Percentiles rank a stretch among this genome's conserved stretches.
phyloP scores from a whole-genome alignment of 2,888 invertebrate species.

The Mellilla xanthometata region DNA sequence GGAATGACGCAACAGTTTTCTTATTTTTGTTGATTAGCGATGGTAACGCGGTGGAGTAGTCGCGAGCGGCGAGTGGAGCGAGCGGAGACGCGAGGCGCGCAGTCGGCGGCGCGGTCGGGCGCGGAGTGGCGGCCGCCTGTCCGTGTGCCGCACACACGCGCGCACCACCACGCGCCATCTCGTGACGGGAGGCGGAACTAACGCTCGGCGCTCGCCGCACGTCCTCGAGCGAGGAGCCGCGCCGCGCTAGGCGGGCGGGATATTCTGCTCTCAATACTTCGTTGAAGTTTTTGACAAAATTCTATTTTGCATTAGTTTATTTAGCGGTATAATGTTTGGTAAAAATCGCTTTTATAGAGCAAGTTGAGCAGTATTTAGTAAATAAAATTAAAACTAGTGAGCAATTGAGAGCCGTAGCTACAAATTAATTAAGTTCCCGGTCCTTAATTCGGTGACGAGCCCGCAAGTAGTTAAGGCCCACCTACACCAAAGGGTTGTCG shows the following conservation, averaged over 20 bases:
- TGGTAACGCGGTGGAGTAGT: conserved; percentile 51
- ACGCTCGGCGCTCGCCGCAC: conserved; percentile 31
- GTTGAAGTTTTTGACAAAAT: too few relatives aligned
- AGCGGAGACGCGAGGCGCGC: conserved; percentile 67
- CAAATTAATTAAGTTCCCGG: conserved; percentile 23
- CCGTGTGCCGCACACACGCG: conserved; percentile 72
- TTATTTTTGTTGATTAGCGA: conserved; percentile 47
- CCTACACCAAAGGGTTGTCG: conserved; percentile 59
- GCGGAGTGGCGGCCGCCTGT: conserved; percentile 74
- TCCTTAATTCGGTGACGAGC: conserved; percentile 15
- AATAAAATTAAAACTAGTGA: not conserved
- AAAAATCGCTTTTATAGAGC: too few relatives aligned
- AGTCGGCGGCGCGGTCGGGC: conserved; percentile 75
- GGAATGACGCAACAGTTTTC: conserved; percentile 55
- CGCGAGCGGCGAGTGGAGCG: conserved; percentile 64
- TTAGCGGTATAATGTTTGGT: too few relatives aligned
- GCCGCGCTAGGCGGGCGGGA: conserved; percentile 56
- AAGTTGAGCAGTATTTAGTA: too few relatives aligned
- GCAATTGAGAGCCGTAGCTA: conserved; percentile 1
- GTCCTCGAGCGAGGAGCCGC: conserved; percentile 35
- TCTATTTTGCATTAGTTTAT: too few relatives aligned
- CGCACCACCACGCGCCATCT: conserved; percentile 59
- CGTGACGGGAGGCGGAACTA: conserved; percentile 68
- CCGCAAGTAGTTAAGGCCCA: conserved; percentile 25
- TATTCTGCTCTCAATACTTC: conserved; percentile 24